Evolutionary conservation across 2,888 invertebrate species (phyloP).

Genomic region (Plagiodera versicolora): DNA sequence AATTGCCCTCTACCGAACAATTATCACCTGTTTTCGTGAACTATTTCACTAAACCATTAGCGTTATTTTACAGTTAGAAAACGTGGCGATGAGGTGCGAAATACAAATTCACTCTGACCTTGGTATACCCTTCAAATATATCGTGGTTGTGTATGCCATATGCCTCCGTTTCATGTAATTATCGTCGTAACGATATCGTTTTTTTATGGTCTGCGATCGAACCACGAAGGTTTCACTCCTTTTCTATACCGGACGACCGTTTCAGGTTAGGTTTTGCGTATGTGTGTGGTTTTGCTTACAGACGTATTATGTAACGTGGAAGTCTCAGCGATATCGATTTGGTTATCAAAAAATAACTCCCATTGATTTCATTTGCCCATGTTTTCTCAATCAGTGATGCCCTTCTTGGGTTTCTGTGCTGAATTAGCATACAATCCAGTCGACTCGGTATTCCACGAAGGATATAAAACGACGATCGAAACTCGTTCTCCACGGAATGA

Average conservation of each 20-base stretch:
- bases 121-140: conserved; percentile 22
- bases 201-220: no score
- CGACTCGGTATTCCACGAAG: conserved; percentile 18
- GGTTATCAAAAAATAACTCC: no score
- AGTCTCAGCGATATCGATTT: no score
- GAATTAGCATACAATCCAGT: conserved; percentile 5
- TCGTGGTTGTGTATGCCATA: not conserved
- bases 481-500: conserved; percentile 31
- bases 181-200: conserved; percentile 15
- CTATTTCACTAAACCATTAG: conserved; percentile 23
- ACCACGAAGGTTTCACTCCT: no score
- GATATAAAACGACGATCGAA: conserved; percentile 24
- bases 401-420: not conserved
- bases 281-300: no score
- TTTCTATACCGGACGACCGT: no score
- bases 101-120: conserved; percentile 25
- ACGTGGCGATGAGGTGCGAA: conserved; percentile 13
- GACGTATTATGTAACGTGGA: not conserved
- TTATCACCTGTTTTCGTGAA: no score
- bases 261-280: no score
- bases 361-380: no score
- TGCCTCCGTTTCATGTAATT: not conserved
- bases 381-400: no score
- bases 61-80: conserved; percentile 14
- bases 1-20: no score